Evolutionary conservation across 2,888 invertebrate genomes (phyloP), one percentile per base, ranked within the genome.

Genomic region (Cyclophora punctaria): DNA sequence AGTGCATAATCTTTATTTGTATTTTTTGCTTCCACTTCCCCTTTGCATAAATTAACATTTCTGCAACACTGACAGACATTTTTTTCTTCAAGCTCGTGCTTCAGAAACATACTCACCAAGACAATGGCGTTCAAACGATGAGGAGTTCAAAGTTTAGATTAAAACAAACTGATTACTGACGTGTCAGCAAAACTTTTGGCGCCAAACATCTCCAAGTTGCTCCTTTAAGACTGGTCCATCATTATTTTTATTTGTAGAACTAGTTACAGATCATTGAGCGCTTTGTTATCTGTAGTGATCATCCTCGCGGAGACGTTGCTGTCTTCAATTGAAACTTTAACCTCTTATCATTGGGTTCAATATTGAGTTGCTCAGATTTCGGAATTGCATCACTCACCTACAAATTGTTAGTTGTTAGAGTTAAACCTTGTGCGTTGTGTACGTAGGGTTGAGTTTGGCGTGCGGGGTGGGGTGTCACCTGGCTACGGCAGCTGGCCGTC

Each of bases 41-140:
- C 88, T 85, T 86, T 86, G 86, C 85, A 87, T 88, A 88, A 75
- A 84, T 88, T 86, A 86, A 67, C 69, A 78, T 73, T 81, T 83
- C 75, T 57, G 80, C 81, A 58, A 74, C 34, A 42, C 20, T 45
- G 34, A 46, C 20, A 5, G 45, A 48, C 49, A 42, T 48, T 52
- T 48, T 52, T 45, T 49, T 49, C 35, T 41, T 33, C 7, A 34
- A 47, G 3, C 46, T 47, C 40, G 44, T 37, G n/a, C 37, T 37
- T 37, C 4, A 5, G 37, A 37, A 5, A 2, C 37, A 37, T 20
- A 20, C 20, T 20, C 20, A 20, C 20, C 20, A 20, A 20, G 20
- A 20, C 20, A 20, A 20, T 20, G 20, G 20, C 20, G 20, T 20
- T 20, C 20, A 20, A 20, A 20, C 20, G 20, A 20, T 20, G 20